Conservation (phyloP, 2,888 invertebrate genomes). For the Metalampra italica region DNA sequence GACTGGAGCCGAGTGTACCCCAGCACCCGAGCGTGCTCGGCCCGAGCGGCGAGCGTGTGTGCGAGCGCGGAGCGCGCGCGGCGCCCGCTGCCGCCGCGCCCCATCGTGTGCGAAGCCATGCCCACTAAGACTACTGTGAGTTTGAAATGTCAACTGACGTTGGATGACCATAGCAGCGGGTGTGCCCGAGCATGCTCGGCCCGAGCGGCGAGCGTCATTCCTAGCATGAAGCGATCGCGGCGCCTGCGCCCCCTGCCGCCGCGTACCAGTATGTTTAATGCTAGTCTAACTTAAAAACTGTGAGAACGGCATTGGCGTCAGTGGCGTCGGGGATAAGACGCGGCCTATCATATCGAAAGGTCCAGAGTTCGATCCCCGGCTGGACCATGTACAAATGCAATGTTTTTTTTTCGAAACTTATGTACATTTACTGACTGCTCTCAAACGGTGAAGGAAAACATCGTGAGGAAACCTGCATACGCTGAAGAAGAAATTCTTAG, state of each 20-base stretch:
- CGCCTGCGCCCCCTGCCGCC: slow-evolving; percentile 54
- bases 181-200: slow-evolving; percentile 14
- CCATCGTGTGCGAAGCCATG: slow-evolving; percentile 36
- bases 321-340: too few species aligned
- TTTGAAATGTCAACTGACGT: slow-evolving; percentile 6
- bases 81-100: slow-evolving; percentile 56
- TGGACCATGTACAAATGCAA: too few species aligned
- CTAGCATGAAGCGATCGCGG: slow-evolving; percentile 20
- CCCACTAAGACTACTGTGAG: slow-evolving; percentile 56
- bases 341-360: too few species aligned
- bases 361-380: too few species aligned
- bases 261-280: slow-evolving; percentile 42
- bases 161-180: too few species aligned
- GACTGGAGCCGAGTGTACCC: slow-evolving; percentile 35
- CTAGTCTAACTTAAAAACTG: slow-evolving; percentile 48
- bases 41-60: slow-evolving; percentile 23
- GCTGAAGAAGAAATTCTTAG: too few species aligned
- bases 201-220: slow-evolving; percentile 21
- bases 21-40: slow-evolving; percentile 12
- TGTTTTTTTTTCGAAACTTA: too few species aligned
- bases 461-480: too few species aligned
- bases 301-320: too few species aligned
- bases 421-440: too few species aligned
- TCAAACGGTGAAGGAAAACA: too few species aligned
- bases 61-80: slow-evolving; percentile 24